Conservation (phyloP, 2,888 invertebrate species). For the Lasioglossum pauxillum region DNA sequence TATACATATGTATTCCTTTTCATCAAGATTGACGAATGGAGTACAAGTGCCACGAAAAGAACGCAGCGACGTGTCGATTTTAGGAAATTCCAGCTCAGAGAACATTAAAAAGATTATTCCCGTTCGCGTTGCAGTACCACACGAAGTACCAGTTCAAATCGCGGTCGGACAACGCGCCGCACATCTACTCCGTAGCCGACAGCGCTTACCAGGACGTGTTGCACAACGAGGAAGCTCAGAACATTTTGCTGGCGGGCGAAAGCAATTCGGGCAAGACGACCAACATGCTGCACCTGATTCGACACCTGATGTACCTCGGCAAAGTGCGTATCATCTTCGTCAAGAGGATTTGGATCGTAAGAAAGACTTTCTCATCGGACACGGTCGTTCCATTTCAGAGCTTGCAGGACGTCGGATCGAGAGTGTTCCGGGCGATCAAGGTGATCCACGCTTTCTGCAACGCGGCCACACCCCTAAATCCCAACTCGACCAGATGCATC, state of each 20-base stretch:
- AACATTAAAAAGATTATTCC: background rate
- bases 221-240: conserved; percentile 94
- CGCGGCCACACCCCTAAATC: conserved; percentile 93
- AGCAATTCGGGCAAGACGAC: conserved; percentile 96
- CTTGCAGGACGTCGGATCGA: conserved; percentile 86
- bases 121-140: conserved; percentile 88
- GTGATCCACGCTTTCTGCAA: conserved; percentile 92
- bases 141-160: conserved; percentile 93
- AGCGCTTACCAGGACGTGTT: conserved; percentile 95
- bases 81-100: background rate
- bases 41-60: no score
- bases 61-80: no score
- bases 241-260: conserved; percentile 95
- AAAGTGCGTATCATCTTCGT: conserved; percentile 84
- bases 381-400: conserved; percentile 74
- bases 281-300: conserved; percentile 91
- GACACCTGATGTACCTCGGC: conserved; percentile 93
- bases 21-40: no score
- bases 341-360: background rate
- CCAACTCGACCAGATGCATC: conserved; percentile 93
- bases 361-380: background rate
- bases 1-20: no score
- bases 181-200: conserved; percentile 95
- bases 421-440: conserved; percentile 89
- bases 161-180: conserved; percentile 95